Evolutionary conservation across 2,888 invertebrate species (phyloP).

Genomic region (Hymenopus coronatus): DNA sequence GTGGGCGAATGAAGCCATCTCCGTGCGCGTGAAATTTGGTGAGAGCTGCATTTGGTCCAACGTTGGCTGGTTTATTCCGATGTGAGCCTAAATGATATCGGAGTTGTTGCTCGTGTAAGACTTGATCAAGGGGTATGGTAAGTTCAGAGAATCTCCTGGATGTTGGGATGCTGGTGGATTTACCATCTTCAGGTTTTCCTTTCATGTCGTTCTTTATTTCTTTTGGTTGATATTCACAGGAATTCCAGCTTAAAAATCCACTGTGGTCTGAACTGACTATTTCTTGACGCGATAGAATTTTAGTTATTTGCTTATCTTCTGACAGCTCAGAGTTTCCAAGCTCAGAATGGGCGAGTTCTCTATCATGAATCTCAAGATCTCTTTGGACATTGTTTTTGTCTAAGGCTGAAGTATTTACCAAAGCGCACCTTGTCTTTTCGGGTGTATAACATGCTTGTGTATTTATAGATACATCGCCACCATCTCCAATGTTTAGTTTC

Average conservation of each 20-base stretch:
- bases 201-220: not conserved
- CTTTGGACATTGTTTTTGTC: not conserved
- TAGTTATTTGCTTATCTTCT: not conserved
- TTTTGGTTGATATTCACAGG: not conserved
- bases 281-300: not conserved
- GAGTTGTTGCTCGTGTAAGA: not conserved
- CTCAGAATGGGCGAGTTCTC: too few species aligned
- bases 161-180: too few species aligned
- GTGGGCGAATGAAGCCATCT: not conserved
- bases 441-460: not conserved
- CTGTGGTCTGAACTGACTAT: not conserved
- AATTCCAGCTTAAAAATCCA: not conserved
- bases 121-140: not conserved
- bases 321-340: not conserved
- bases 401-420: not conserved
- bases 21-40: not conserved
- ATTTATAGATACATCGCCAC: not conserved
- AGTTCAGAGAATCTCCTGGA: too few species aligned
- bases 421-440: not conserved
- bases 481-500: not conserved
- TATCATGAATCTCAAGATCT: not conserved
- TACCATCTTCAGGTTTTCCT: too few species aligned
- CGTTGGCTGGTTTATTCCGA: not conserved
- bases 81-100: too few species aligned
- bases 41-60: not conserved